Base-by-base conservation (phyloP, 2,113 vertebrate genomes). In the Tragelaphus scriptus region DNA sequence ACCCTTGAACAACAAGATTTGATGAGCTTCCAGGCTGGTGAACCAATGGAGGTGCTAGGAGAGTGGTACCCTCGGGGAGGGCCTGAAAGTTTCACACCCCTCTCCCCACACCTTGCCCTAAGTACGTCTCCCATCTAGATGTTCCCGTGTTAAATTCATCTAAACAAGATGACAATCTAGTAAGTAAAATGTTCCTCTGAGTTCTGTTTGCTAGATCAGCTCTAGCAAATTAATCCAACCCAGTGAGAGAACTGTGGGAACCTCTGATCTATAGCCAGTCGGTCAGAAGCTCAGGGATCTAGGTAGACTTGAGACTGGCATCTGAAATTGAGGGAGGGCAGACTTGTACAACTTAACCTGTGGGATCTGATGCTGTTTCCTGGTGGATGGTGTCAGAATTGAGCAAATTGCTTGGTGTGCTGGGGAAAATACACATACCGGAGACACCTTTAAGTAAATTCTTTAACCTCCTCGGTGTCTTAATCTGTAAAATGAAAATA, bases 401-500 rank as follows among this genome's bases (percentile, higher is more conserved):
- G 17, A 40, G 36, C 16, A 65, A 56, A 81, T 6, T 58, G 49
- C 40, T 85, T 32, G 6, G 6, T 56, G 23, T 25, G 51, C 14
- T 28, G 15, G 40, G n/a, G 16, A 44, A 90, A 89, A 89, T 16
- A 65, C 85, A 82, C 21, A 61, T 44, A 32, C 0, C 8, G 36
- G 77, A 89, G 36, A 85, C 4, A 87, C 0, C 8, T 77, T 71
- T 77, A 23, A 14, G 25, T 40, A 88, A 88, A 92, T 88, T 88
- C 32, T 58, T 85, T 77, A 85, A 91, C 32, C 23, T 51, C 56
- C 51, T 95, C 6, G 0, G 28, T 87, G 91, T 90, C 51, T 26
- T 84, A 11, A 23, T 79, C 94, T 86, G 26, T 86, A 95, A 91
- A 95, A 71, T 80, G 25, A 26, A 40, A 97, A 93, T 84, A 96